Evolutionary conservation across 2,888 invertebrate genomes (phyloP).

Genomic region (Oscheius myriophilus): DNA sequence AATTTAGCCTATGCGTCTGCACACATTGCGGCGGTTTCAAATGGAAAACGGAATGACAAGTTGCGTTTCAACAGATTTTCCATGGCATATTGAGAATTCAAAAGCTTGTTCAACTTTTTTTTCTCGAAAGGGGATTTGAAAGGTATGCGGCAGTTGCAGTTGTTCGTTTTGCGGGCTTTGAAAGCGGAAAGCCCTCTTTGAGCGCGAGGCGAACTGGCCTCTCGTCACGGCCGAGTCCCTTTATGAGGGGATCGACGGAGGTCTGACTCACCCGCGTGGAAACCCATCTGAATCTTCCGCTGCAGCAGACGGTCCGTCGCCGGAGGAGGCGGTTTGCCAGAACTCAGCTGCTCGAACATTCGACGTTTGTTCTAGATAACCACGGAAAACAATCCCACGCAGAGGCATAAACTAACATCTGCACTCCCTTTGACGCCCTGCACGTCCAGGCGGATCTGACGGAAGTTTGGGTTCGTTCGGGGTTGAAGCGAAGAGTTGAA

Average conservation of each 20-base stretch:
- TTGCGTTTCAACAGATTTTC: too few relatives aligned
- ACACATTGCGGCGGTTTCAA: too few relatives aligned
- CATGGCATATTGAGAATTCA: too few relatives aligned
- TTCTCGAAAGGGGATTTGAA: too few relatives aligned
- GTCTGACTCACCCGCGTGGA: slow-evolving; percentile 14
- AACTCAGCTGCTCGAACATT: slow-evolving; percentile 25
- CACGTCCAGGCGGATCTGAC: slow-evolving; percentile 28
- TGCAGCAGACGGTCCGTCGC: slow-evolving; percentile 25
- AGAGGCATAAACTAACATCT: slow-evolving; percentile 12
- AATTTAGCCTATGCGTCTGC: too few relatives aligned
- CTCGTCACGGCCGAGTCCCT: neutral
- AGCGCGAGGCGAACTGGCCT: too few relatives aligned
- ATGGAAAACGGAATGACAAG: too few relatives aligned
- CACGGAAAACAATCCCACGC: neutral
- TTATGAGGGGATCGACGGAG: slow-evolving; percentile 6
- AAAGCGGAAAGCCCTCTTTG: too few relatives aligned
- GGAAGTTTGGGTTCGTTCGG: slow-evolving; percentile 19
- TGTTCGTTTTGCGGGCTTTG: too few relatives aligned
- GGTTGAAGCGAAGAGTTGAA: slow-evolving; percentile 18
- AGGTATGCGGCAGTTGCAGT: neutral
- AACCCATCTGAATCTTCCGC: slow-evolving; percentile 31
- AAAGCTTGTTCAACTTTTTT: too few relatives aligned
- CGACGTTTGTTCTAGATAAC: slow-evolving; percentile 29
- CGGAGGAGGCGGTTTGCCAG: neutral
- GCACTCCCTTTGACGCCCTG: slow-evolving; percentile 29